These are phyloP conservation scores for Rhodeus uyekii DNA, from an alignment of 2,797 vertebrate genomes.

Conservation along the genomic window DNA sequence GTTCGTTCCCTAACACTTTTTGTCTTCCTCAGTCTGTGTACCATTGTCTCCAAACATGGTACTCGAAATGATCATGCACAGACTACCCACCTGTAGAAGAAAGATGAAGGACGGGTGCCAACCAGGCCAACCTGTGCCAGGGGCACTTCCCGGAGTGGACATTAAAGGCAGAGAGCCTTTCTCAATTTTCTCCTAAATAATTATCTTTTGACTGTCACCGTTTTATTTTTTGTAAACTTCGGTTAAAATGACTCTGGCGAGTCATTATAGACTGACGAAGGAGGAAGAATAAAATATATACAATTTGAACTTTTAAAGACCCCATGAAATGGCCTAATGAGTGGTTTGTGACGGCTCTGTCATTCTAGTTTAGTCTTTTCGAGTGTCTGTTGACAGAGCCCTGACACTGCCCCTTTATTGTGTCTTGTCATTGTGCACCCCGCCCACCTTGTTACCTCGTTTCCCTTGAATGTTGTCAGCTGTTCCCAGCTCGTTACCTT, in stretches of 20 bases:
- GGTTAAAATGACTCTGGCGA: slow-evolving; percentile 12
- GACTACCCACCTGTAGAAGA: slow-evolving; percentile 59
- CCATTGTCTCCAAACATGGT: slow-evolving; percentile 65
- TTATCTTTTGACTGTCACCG: slow-evolving; percentile 34
- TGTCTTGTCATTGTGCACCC: no score
- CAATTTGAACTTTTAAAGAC: neutral
- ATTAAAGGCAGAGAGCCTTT: slow-evolving; percentile 35
- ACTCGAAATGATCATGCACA: slow-evolving; percentile 53
- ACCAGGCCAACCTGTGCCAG: slow-evolving; percentile 59
- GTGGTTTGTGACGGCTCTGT: no score
- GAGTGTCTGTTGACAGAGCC: no score
- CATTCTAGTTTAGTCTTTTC: no score
- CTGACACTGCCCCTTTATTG: no score
- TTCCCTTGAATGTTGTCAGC: no score
- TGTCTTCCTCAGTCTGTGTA: slow-evolving; percentile 46
- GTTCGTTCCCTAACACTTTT: slow-evolving; percentile 31
- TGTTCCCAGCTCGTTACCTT: no score
- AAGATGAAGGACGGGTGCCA: slow-evolving; percentile 58
- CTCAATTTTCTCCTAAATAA: slow-evolving; percentile 30
- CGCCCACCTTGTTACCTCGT: no score
- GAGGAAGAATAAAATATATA: neutral
- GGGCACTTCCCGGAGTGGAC: slow-evolving; percentile 14
- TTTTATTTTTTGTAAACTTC: neutral
- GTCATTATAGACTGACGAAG: neutral
- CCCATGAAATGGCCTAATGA: neutral